A percentile compares a stretch with the other conserved stretches of the same genome.
phyloP scores from a whole-genome alignment of 2,888 invertebrate species.

The Caenorhabditis sp. region DNA sequence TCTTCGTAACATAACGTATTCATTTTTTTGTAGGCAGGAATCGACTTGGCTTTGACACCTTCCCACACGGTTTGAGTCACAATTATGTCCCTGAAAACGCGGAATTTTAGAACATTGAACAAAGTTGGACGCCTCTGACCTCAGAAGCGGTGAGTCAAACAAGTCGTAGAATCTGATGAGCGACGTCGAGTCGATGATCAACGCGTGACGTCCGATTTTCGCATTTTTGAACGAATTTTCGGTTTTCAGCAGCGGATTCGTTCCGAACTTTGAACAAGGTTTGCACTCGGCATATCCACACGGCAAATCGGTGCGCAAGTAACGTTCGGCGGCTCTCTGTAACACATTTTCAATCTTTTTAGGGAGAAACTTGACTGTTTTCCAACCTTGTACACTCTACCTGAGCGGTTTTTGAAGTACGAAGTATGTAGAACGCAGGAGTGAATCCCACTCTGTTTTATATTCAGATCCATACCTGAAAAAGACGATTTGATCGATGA shows the following conservation, averaged over 20 bases:
- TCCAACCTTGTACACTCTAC: slow-evolving; percentile 60
- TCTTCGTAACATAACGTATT: slow-evolving; percentile 85
- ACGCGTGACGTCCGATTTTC: slow-evolving; percentile 53
- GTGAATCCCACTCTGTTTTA: slow-evolving; percentile 71
- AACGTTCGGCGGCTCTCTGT: slow-evolving; percentile 74
- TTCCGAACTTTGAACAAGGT: slow-evolving; percentile 50
- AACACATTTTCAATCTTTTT: slow-evolving; percentile 23
- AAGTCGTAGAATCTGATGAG: slow-evolving; percentile 73
- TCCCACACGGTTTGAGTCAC: slow-evolving; percentile 75
- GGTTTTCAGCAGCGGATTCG: slow-evolving; percentile 47
- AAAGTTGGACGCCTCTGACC: slow-evolving; percentile 45
- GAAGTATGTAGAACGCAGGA: slow-evolving; percentile 55
- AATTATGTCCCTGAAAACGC: slow-evolving; percentile 64
- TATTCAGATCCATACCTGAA: slow-evolving; percentile 67
- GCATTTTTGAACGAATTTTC: slow-evolving; percentile 25
- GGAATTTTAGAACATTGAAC: neutral
- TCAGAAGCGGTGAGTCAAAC: slow-evolving; percentile 69
- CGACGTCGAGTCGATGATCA: slow-evolving; percentile 70
- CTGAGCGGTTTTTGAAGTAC: slow-evolving; percentile 66
- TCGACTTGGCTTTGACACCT: slow-evolving; percentile 84
- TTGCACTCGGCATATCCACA: slow-evolving; percentile 66
- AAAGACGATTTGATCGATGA: neutral
- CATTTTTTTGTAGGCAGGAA: slow-evolving; percentile 90
- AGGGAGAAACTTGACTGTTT: neutral
- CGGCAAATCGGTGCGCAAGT: slow-evolving; percentile 73